A percentile compares a stretch with the other conserved stretches of the same genome.
These are phyloP conservation scores for Luperina nickerlii DNA, from an alignment of 2,888 invertebrate genomes.

Conservation along the genomic window DNA sequence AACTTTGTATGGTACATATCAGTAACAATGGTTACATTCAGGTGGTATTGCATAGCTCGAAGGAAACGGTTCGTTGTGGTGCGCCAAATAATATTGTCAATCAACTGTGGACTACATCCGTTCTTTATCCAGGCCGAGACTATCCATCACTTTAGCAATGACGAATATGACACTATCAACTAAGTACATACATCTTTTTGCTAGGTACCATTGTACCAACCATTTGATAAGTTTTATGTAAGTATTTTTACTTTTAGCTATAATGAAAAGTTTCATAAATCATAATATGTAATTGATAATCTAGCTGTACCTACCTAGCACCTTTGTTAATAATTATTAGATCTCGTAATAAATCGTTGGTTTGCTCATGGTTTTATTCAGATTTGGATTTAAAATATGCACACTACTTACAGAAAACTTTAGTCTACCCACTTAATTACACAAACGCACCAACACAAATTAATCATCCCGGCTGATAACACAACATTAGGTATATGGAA, in stretches of 20 bases:
- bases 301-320: neutral
- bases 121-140: conserved; percentile 75
- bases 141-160: conserved; percentile 79
- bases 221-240: no score
- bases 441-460: conserved; percentile 27
- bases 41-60: conserved; percentile 61
- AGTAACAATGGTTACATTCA: conserved; percentile 62
- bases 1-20: conserved; percentile 18
- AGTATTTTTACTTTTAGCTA: neutral
- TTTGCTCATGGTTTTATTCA: no score
- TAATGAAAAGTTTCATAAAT: no score
- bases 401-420: conserved; percentile 28
- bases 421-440: conserved; percentile 15
- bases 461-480: neutral
- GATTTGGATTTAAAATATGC: neutral
- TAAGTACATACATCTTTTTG: conserved; percentile 1
- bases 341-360: neutral
- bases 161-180: conserved; percentile 32
- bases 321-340: no score
- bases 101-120: conserved; percentile 75
- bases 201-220: no score
- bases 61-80: conserved; percentile 68
- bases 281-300: neutral
- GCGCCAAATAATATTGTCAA: conserved; percentile 74
- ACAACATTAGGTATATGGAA: neutral